Evolutionary conservation across 2,113 vertebrate genomes (phyloP).

Genomic region (Junco hyemalis): DNA sequence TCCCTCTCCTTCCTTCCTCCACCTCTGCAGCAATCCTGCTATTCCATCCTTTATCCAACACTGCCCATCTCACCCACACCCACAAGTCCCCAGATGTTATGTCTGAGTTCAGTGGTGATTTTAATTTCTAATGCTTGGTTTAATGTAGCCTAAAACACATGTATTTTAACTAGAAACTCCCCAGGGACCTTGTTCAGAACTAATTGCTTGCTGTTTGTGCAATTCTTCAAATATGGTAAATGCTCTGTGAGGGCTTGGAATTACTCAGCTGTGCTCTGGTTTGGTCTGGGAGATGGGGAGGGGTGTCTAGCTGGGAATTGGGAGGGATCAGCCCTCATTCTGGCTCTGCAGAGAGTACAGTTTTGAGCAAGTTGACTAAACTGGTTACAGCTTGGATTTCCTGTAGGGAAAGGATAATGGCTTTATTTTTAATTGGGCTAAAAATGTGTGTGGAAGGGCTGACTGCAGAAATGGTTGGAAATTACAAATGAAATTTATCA

Average conservation of each 20-base stretch:
- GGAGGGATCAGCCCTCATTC: not conserved
- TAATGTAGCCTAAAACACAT: constrained; percentile 21
- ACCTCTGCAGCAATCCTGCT: not conserved
- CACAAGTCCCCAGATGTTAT: not conserved
- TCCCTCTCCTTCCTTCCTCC: not conserved
- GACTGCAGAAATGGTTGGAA: not conserved
- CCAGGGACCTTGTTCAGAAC: not conserved
- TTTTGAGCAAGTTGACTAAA: constrained; percentile 8
- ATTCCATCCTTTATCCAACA: fast-evolving
- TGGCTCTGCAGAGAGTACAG: not conserved
- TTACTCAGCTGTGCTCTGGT: not conserved
- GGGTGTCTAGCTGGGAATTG: not conserved
- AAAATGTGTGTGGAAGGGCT: not conserved
- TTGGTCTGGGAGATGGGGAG: not conserved
- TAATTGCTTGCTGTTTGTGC: constrained; percentile 54
- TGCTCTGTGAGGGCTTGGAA: not conserved
- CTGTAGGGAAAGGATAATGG: not conserved
- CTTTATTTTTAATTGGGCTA: constrained; percentile 53
- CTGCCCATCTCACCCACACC: not conserved
- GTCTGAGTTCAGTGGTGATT: constrained; percentile 3
- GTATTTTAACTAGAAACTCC: constrained; percentile 42
- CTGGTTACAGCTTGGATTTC: constrained; percentile 24
- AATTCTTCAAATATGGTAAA: constrained; percentile 28
- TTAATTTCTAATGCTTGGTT: not conserved
- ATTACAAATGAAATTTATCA: constrained; percentile 4